Evolutionary conservation across 1,140 invertebrate species (phyloP).

Genomic region (Conus betulinus): DNA sequence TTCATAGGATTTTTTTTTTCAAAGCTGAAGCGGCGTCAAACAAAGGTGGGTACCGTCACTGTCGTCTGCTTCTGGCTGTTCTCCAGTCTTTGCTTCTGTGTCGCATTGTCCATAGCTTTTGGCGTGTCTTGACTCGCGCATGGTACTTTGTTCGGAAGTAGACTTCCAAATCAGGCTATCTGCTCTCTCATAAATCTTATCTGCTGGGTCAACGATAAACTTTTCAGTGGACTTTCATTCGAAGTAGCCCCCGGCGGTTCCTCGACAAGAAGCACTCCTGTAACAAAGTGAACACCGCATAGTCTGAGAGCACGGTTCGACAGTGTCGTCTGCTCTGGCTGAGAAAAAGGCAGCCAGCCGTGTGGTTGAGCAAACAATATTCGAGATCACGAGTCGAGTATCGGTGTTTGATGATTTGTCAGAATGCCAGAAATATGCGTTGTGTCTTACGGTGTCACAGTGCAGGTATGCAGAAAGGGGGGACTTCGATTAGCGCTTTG

Average conservation of each 20-base stretch:
- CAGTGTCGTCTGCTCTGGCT: background rate
- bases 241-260: background rate
- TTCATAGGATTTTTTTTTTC: conserved; percentile 1
- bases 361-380: background rate
- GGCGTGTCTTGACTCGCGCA: background rate
- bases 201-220: background rate
- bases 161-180: background rate
- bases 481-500: background rate
- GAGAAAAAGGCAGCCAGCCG: background rate
- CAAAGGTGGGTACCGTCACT: background rate
- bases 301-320: background rate
- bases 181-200: background rate
- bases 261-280: background rate
- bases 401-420: background rate
- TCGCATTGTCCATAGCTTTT: background rate
- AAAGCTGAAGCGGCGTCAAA: background rate
- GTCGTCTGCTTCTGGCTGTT: conserved; percentile 1
- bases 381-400: background rate
- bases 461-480: background rate
- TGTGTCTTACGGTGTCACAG: background rate
- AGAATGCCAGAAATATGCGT: background rate
- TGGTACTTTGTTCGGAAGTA: background rate
- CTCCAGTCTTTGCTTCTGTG: background rate
- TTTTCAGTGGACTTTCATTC: background rate
- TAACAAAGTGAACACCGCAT: background rate